Evolutionary conservation across 2,113 vertebrate genomes (phyloP), one percentile per base, ranked within the genome.

Genomic region (Agapornis roseicollis): DNA sequence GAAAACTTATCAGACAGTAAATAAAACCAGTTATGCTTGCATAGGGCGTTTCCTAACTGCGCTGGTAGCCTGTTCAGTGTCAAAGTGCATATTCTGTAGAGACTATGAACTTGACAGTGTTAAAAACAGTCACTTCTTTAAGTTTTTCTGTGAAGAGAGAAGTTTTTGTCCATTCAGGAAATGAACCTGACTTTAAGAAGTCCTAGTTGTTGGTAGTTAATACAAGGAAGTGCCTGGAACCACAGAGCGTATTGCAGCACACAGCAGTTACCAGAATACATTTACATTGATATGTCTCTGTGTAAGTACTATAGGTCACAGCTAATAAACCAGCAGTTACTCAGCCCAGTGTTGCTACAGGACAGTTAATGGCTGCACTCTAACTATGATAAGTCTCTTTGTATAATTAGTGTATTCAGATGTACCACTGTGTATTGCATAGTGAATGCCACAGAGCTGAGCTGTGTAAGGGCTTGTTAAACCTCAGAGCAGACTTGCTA

Each of bases 11-110:
- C 84, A 56, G 72, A 39, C 70, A 73, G 78, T 52, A 86, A 78
- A 85, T 85, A 91, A 93, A 87, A 83, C 35, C 13, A 65, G 68
- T 76, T 89, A 25, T 35, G 60, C 88, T 95, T 93, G 73, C 33
- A 12, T 16, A 94, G 82, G 85, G 93, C 18, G 63, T 94, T 93
- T 85, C 91, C 60, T 41, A 22, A 25, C 42, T 80, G 50, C 41
- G 4, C 28, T 76, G 60, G 61, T 52, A 88, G 46, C 58, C 39
- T 76, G 49, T 79, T 84, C 35, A 49, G 68, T 88, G 80, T 83
- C 91, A 61, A 94, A 95, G 44, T 88, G 37, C 82, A 47, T 11
- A 3, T 53, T 56, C 29, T 37, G 9, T 37, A 85, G 37, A 46
- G 73, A 73, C 35, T 47, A 7, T 56, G 73, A 84, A 83, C 74